Base-by-base conservation (phyloP, 2,888 invertebrate species). In the Cephus nigrinus region DNA sequence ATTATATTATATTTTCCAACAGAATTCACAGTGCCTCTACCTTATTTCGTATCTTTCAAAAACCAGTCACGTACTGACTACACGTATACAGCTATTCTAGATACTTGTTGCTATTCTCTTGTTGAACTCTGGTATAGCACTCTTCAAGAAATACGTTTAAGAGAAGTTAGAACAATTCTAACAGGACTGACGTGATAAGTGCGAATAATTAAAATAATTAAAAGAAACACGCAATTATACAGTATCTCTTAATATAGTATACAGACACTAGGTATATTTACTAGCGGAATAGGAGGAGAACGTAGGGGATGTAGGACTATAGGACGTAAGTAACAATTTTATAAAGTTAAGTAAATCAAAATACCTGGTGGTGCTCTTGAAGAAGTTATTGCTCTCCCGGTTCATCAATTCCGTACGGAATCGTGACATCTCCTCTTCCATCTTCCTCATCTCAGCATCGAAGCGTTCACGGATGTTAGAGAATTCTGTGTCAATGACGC, bases 401-500 rank as follows among this genome's bases (percentile, higher is more conserved):
- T 97, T 97, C 96, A 98, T 97, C 83, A 98, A 93, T 92, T 98
- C 97, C 85, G 96, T 96, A 88, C 98, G 94, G 93, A 98, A 98
- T 93, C 96, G 96, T 92, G 96, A 96, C 98, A 98, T 98, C 93
- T 98, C 98, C 90, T 98, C 98, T 93, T 99, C 98, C 97, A 99
- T 98, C 93, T 98, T 97, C 89, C 96, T 94, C 98, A 99, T 98
- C 94, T 99, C 98, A 83, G 96, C 96, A 92, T 98, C 98, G 92
- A 98, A 98, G 86, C 97, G 94, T 92, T 98, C 98, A 90, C 98
- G 95, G 92, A 99, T 98, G 93, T 96, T 98, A 91, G 97, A 97
- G 93, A 98, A 98, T 93, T 98, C 98, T 86, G 97, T 97, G 93
- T 98, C 98, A 93, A 98, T 97, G 92, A 98, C 97, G 93, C 97